Base-by-base conservation (phyloP, 2,888 invertebrate genomes). In the Rhopalosiphum nymphaeae region DNA sequence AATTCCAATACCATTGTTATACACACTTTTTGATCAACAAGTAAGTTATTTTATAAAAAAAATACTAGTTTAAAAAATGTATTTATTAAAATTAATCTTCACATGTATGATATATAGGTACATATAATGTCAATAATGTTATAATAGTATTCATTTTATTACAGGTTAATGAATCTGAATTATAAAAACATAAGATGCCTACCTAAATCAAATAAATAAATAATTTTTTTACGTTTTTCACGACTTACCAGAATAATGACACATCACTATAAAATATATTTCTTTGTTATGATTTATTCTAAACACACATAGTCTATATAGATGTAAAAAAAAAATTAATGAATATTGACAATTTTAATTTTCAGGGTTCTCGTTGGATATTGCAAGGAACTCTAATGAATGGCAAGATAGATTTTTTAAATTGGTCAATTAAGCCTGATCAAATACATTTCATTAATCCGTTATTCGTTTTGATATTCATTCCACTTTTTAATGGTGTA, bases 381-480 rank as follows among this genome's bases (percentile, higher is more conserved):
- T 95, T 95, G 96, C 98, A 99, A 96, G 99, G 99, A 0, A 97
- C 97, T 25, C 97, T 97, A 95, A 99, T 99, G 99, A 96, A 97
- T 95, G 98, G 98, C 46, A 96, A 97, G 94, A 96, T 98, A 94
- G 98, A 98, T 0, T 96, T 95, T 44, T 96, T 95, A 36, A 98
- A 98, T 0, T 98, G 97, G 96, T 96, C 97, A 0, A 96, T 98
- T n/a, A 97, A 98, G 95, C 98, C 99, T 0, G 99, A 99, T 96
- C 99, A 99, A 96, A 97, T 99, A 97, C 98, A 99, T 96, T 98
- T 99, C 94, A 96, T 98, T 5, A 99, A 99, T 96, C 99, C 99
- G 0, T 95, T 98, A 11, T 96, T 99, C 78, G 98, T 99, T 95
- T 96, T 99, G 44, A 91, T 97, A 5, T 97, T 99, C 95, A 99